Conservation (phyloP, 2,113 vertebrate genomes). For the Tylochromis polylepis region DNA sequence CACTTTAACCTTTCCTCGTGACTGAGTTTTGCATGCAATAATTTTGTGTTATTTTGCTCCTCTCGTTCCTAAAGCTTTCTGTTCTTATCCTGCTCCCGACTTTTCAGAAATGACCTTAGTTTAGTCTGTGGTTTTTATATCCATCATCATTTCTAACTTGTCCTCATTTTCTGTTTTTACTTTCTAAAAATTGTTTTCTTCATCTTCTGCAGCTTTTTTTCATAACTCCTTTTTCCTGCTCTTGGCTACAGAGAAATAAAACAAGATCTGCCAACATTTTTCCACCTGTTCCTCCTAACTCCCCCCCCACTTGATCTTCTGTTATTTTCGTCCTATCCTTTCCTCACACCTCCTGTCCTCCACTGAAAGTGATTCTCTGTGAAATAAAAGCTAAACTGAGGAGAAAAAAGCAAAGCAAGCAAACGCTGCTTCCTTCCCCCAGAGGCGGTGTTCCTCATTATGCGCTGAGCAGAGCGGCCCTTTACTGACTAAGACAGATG, state of each 20-base stretch:
- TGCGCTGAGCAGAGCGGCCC: slow-evolving; percentile 20
- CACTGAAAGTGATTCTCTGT: neutral
- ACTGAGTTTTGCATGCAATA: neutral
- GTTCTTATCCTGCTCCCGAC: neutral
- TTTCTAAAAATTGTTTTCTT: neutral
- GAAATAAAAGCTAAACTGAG: slow-evolving; percentile 11
- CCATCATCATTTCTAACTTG: neutral
- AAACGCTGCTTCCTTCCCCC: slow-evolving; percentile 16
- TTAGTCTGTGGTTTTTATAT: neutral
- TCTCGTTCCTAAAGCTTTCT: neutral
- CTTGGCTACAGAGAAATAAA: neutral
- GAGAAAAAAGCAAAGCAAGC: slow-evolving; percentile 5
- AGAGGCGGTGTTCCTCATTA: slow-evolving; percentile 37
- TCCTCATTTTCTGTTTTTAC: neutral
- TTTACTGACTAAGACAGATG: slow-evolving; percentile 51
- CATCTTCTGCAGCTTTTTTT: neutral
- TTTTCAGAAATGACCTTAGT: neutral
- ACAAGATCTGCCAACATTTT: neutral
- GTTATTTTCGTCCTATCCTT: neutral
- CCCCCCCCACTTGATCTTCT: neutral
- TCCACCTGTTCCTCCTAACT: neutral
- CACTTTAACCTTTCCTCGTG: neutral
- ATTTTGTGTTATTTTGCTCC: neutral
- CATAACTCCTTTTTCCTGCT: neutral
- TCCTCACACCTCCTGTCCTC: neutral